Base-by-base conservation (phyloP, 2,888 invertebrate species). In the Suillia variegata region DNA sequence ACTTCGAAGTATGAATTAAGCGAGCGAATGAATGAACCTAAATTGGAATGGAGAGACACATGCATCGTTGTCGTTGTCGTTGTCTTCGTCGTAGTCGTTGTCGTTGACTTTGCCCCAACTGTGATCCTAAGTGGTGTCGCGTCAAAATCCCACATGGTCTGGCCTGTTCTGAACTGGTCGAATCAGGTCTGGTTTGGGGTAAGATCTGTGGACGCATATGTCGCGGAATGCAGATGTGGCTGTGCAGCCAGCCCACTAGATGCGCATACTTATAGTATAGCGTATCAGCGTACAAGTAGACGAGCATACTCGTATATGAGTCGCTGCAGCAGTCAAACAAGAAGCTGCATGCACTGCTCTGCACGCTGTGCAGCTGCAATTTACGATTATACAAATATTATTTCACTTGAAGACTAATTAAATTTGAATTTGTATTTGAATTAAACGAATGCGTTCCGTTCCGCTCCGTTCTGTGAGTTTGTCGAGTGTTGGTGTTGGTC, bases 371-470 rank as follows among this genome's bases (percentile, higher is more conserved):
- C 73, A 74, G 71, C 71, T 75, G 73, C 73, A 67, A 67, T 67
- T 68, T 65, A 66, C 59, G 68, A 69, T 71, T 70, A 68, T 68
- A 67, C 67, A 72, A 75, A 74, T 73, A 74, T 75, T 74, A 74
- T 71, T 69, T 73, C 70, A 71, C 71, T 73, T 70, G 71, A 74
- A 70, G 75, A 74, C 77, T 77, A 77, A 77, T 77, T 77, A 77
- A 77, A 76, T 77, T 77, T 76, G 75, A 76, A 74, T 71, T 71
- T 64, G 62, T 65, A 67, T 72, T 74, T 68, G 67, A 70, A 71
- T 67, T 67, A 68, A 68, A 69, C 68, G 64, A 68, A 67, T 65
- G 60, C 59, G 63, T 34, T 54, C 20, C 51, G 26, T 21, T n/a
- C n/a, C n/a, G n/a, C n/a, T n/a, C 13, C 53, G 38, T 38, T 8